Evolutionary conservation across 2,797 vertebrate genomes (phyloP).

Genomic region (Thalassophryne amazonica): DNA sequence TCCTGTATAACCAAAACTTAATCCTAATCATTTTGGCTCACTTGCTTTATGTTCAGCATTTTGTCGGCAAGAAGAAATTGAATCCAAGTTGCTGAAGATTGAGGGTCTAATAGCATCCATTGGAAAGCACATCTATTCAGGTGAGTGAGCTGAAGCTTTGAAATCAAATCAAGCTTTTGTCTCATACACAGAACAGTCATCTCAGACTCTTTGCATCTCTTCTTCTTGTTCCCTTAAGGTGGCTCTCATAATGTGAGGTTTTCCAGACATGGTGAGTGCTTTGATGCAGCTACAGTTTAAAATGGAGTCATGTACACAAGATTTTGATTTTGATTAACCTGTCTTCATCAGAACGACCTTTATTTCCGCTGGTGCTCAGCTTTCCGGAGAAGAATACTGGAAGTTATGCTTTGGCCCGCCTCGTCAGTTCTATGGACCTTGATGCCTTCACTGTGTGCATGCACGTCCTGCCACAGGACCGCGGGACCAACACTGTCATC

Average conservation of each 20-base stretch:
- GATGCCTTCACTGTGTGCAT: constrained; percentile 80
- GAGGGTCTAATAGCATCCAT: constrained; percentile 81
- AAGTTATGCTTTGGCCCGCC: constrained; percentile 72
- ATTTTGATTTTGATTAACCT: not conserved
- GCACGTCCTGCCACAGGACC: constrained; percentile 59
- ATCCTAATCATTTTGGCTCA: not conserved
- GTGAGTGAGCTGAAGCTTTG: constrained; percentile 45
- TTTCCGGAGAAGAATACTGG: constrained; percentile 70
- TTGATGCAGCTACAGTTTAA: too few relatives aligned
- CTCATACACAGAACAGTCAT: too few relatives aligned
- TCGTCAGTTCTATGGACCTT: constrained; percentile 61
- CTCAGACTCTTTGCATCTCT: constrained; percentile 7
- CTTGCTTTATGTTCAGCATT: constrained; percentile 67
- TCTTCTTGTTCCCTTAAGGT: constrained; percentile 26
- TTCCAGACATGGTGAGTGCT: constrained; percentile 50
- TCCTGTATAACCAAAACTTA: not conserved
- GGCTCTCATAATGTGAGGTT: constrained; percentile 17
- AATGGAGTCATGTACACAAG: too few relatives aligned
- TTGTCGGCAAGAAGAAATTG: constrained; percentile 80
- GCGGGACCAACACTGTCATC: constrained; percentile 73
- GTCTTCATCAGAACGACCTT: constrained; percentile 42
- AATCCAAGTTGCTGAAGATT: constrained; percentile 78
- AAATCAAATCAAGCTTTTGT: not conserved
- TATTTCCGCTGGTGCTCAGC: constrained; percentile 79
- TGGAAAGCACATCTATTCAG: constrained; percentile 66